Conservation (phyloP, 2,113 vertebrate species). For the Syrrhaptes paradoxus region DNA sequence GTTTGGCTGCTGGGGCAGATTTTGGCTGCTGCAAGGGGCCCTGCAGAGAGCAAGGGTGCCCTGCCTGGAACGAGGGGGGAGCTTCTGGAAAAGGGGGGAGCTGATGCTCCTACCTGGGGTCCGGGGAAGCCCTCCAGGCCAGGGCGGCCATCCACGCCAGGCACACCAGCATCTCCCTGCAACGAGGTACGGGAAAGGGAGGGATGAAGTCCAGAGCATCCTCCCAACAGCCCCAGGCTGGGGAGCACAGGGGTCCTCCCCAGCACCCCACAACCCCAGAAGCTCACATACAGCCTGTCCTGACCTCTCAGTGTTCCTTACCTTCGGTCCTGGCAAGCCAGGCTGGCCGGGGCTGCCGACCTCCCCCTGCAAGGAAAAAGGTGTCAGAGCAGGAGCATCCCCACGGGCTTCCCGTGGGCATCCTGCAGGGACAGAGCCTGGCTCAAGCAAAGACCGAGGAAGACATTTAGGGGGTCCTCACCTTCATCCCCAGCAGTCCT, state of each 20-base stretch:
- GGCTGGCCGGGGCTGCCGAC: conserved; percentile 63
- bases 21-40: neutral
- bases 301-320: neutral
- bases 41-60: neutral
- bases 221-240: accelerated
- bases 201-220: neutral
- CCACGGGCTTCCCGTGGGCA: neutral
- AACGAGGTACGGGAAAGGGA: accelerated
- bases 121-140: conserved; percentile 88
- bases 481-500: conserved; percentile 70
- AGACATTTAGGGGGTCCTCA: conserved; percentile 10
- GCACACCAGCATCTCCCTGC: conserved; percentile 74
- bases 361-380: conserved; percentile 64
- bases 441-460: neutral
- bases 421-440: neutral
- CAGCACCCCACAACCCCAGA: no score
- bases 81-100: neutral
- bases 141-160: conserved; percentile 80
- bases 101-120: conserved; percentile 77
- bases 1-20: neutral
- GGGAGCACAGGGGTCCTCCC: neutral
- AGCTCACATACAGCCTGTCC: neutral
- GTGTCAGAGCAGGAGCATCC: neutral
- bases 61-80: neutral
- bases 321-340: conserved; percentile 68